Conservation (phyloP, 1,140 invertebrate genomes). For the Drosophila nigrodunni region DNA sequence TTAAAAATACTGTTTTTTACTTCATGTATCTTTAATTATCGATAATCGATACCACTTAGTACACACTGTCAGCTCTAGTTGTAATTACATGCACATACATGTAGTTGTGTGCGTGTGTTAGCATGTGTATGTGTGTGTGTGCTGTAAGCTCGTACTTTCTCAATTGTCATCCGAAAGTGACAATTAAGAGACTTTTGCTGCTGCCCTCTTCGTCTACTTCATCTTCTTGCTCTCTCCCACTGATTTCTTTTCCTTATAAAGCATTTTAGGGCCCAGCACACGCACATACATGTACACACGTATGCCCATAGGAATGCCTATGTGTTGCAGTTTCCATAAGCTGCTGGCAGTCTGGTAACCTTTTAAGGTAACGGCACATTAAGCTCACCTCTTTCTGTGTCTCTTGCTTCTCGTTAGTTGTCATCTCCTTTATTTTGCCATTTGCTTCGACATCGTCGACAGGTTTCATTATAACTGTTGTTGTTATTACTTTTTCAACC, state of each 20-base stretch:
- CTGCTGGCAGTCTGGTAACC: constrained; percentile 12
- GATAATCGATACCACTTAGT: not conserved
- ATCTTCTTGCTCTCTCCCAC: constrained; percentile 2
- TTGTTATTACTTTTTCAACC: constrained; percentile 2
- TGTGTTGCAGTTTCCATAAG: constrained; percentile 12
- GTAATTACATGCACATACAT: constrained; percentile 17
- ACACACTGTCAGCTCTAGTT: not conserved
- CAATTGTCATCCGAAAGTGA: constrained; percentile 60
- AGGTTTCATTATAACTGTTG: constrained; percentile 13
- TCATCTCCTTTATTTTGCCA: constrained; percentile 17
- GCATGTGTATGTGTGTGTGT: constrained; percentile 7
- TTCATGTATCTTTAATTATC: too few relatives aligned
- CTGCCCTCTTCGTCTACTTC: not conserved
- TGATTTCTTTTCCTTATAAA: constrained; percentile 42
- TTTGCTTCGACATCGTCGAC: constrained; percentile 5
- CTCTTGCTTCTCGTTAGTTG: constrained; percentile 5
- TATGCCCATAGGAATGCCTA: not conserved
- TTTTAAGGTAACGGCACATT: constrained; percentile 37
- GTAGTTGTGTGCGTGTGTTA: constrained; percentile 8
- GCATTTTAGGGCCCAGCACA: constrained; percentile 36
- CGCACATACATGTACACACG: constrained; percentile 7
- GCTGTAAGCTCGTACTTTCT: constrained; percentile 53
- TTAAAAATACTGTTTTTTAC: too few relatives aligned
- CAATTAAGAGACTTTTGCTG: constrained; percentile 24
- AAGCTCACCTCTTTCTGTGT: constrained; percentile 31